phyloP scores from a whole-genome alignment of 2,888 invertebrate species.

The Caenorhabditis becei region DNA sequence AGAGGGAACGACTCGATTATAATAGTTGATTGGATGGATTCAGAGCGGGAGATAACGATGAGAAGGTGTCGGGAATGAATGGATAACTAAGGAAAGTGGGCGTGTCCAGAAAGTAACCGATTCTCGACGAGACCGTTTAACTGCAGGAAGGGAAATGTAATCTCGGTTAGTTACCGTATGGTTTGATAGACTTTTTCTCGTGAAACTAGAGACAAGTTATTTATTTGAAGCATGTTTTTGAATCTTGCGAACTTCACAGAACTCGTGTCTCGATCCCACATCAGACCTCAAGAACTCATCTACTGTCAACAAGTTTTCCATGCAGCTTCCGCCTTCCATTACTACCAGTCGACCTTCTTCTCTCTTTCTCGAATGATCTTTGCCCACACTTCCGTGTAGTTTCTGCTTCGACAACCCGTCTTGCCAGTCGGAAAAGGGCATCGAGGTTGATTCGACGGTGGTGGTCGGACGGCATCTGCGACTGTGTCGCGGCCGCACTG shows the following conservation, averaged over 20 bases:
- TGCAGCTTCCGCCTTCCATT: background rate
- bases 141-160: background rate
- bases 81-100: background rate
- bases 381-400: conserved; percentile 1
- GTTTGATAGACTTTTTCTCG: too few species aligned
- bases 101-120: background rate
- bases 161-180: too few species aligned
- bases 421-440: conserved; percentile 5
- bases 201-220: too few species aligned
- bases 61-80: background rate
- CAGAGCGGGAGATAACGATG: background rate
- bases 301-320: too few species aligned
- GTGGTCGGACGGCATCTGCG: background rate
- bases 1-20: background rate
- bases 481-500: background rate
- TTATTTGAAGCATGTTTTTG: too few species aligned
- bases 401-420: background rate
- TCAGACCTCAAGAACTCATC: too few species aligned
- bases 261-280: too few species aligned
- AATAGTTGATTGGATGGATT: conserved; percentile 5
- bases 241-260: too few species aligned
- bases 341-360: background rate
- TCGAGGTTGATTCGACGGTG: background rate
- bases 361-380: background rate
- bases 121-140: background rate